Evolutionary conservation across 2,797 vertebrate genomes (phyloP), one percentile per base, ranked within the genome.

Genomic region (Molossus alvarezi): DNA sequence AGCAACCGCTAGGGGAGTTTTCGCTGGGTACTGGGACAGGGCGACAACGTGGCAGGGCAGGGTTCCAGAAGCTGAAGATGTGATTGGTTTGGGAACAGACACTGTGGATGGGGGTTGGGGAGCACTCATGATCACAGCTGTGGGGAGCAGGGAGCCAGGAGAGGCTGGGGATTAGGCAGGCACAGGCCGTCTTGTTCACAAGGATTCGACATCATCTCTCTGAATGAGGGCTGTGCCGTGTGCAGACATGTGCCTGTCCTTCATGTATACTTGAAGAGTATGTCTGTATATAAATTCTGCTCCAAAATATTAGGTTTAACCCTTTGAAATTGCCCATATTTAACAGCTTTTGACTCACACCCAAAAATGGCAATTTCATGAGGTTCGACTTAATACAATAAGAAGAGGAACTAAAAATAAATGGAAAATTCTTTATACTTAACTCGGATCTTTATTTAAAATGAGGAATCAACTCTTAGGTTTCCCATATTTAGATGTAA

Each of bases 401-500:
- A 92, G 71, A 94, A 75, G 41, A 55, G 8, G 37, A 84, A 72
- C 48, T 89, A 55, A 91, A 92, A 95, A 80, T 73, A 87, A 89
- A 81, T 81, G 67, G n/a, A 65, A 55, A 84, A 69, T 62, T 91
- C 21, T 48, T 95, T 88, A 62, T 84, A 75, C 45, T 91, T 75
- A 82, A 82, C 48, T 77, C 55, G 29, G 29, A 3, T 81, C 37
- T 94, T 86, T 80, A 75, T 75, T 86, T 85, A 76, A 57, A 82
- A 72, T 65, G 58, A 90, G 48, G 45, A 96, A 60, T 85, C 41
- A 69, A 29, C 45, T 65, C 55, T 65, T 76, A 23, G 25, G 4
- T 93, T 96, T 92, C 75, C 91, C 89, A 58, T 84, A 84, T 93
- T 94, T 95, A 84, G 64, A 51, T 75, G 79, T 85, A 87, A 92